phyloP scores from a whole-genome alignment of 2,888 invertebrate species.

The Apamea monoglypha region DNA sequence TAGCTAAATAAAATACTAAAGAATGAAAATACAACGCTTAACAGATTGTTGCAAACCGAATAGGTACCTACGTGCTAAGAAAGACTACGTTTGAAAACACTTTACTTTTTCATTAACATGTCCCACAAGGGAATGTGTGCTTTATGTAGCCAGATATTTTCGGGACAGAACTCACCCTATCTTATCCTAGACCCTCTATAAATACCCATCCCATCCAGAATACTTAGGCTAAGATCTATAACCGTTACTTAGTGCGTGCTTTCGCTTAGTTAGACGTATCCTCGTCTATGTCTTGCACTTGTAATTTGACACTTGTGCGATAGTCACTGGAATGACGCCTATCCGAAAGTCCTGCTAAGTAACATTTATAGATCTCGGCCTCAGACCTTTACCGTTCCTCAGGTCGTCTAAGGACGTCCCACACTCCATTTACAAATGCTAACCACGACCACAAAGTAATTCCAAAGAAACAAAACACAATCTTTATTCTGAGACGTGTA shows the following conservation, averaged over 20 bases:
- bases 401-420: neutral
- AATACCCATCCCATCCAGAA: too few relatives aligned
- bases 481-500: slow-evolving; percentile 35
- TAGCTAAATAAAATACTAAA: neutral
- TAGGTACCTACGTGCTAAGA: neutral
- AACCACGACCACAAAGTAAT: slow-evolving; percentile 31
- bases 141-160: neutral
- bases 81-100: neutral
- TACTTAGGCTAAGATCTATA: neutral
- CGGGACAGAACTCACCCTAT: neutral
- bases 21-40: neutral
- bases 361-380: neutral
- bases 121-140: neutral
- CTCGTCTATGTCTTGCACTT: neutral
- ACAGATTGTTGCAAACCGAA: neutral
- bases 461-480: slow-evolving; percentile 35
- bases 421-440: slow-evolving; percentile 34
- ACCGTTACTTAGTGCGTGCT: neutral
- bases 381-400: neutral
- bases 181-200: neutral
- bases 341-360: neutral
- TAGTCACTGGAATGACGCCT: neutral
- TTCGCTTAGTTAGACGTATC: neutral
- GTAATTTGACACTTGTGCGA: neutral
- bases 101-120: neutral